Conservation (phyloP, 2,113 vertebrate genomes). For the Andinoacara biseriatus region DNA sequence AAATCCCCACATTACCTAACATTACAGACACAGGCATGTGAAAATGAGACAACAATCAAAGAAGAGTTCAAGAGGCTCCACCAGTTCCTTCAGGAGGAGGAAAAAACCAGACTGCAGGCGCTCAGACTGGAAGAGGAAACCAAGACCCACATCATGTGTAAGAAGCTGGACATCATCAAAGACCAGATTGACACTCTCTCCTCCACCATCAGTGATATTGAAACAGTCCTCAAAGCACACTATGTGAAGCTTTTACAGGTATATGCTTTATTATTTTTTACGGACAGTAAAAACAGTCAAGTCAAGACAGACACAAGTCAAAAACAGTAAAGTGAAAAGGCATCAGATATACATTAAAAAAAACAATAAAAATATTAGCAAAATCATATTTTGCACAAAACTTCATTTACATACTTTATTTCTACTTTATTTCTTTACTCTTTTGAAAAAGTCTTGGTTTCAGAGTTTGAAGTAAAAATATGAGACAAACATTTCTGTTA, state of each 20-base stretch:
- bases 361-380: too few relatives aligned
- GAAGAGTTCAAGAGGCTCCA: slow-evolving; percentile 73
- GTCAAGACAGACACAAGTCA: too few relatives aligned
- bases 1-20: rapidly evolving
- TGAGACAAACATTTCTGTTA: too few relatives aligned
- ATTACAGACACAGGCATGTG: slow-evolving; percentile 58
- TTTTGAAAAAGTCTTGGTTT: too few relatives aligned
- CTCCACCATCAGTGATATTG: slow-evolving; percentile 39
- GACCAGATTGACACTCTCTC: slow-evolving; percentile 54
- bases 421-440: too few relatives aligned
- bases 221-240: slow-evolving; percentile 24
- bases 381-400: too few relatives aligned
- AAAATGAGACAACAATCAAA: slow-evolving; percentile 60
- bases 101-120: slow-evolving; percentile 41
- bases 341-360: too few relatives aligned
- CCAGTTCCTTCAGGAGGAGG: slow-evolving; percentile 64
- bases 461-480: too few relatives aligned
- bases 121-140: slow-evolving; percentile 66
- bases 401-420: too few relatives aligned
- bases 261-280: background rate
- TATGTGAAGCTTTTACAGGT: slow-evolving; percentile 72
- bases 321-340: too few relatives aligned
- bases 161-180: slow-evolving; percentile 60
- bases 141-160: slow-evolving; percentile 56
- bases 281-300: too few relatives aligned